Evolutionary conservation across 2,797 vertebrate genomes (phyloP).

Genomic region (Bradypodion pumilum): DNA sequence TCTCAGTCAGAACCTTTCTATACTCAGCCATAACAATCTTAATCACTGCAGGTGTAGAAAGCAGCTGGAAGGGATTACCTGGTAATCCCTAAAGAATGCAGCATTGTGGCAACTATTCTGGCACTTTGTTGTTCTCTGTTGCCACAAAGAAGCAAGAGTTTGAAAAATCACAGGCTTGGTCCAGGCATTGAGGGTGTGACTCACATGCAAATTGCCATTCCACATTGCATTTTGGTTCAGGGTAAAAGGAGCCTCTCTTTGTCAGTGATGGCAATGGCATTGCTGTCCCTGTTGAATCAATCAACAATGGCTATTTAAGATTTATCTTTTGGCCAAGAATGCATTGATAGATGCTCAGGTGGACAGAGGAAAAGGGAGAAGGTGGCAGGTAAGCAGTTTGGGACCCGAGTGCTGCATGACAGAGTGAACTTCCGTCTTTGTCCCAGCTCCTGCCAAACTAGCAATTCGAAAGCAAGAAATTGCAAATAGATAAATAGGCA

Average conservation of each 20-base stretch:
- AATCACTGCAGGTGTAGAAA: neutral
- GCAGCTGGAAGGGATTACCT: conserved; percentile 15
- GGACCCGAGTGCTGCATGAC: too few species aligned
- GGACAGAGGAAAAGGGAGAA: neutral
- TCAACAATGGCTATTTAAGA: neutral
- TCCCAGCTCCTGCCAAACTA: too few species aligned
- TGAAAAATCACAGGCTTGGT: neutral
- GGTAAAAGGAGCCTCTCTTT: neutral
- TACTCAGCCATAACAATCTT: conserved; percentile 11
- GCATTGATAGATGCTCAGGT: neutral
- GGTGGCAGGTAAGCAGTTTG: too few species aligned
- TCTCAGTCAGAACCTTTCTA: neutral
- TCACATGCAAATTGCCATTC: neutral
- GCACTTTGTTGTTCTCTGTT: neutral
- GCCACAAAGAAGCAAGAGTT: neutral
- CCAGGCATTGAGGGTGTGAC: neutral
- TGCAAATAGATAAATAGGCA: too few species aligned
- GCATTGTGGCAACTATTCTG: neutral
- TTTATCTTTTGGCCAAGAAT: neutral
- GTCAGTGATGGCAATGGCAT: neutral
- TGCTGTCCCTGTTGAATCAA: neutral
- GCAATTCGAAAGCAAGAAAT: too few species aligned
- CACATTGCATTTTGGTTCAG: neutral
- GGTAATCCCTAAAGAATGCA: conserved; percentile 8
- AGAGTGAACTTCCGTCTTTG: too few species aligned